Conservation (phyloP, 1,140 invertebrate genomes). For the Pygmarrhopalites habei region DNA sequence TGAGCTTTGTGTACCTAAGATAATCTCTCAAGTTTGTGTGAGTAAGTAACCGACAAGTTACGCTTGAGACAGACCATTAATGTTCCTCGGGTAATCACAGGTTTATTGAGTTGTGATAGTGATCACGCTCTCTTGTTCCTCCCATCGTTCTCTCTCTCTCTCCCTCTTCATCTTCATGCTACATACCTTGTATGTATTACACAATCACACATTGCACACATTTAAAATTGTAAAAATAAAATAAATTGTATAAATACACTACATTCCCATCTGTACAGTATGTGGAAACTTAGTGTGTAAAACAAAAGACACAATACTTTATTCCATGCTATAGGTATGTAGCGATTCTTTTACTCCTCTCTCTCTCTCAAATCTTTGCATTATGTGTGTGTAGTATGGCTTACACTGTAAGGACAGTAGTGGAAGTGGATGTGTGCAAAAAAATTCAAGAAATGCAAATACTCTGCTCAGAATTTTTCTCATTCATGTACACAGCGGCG, state of each 20-base stretch:
- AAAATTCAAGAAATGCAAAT: background rate
- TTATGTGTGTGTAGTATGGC: no score
- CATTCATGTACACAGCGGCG: background rate
- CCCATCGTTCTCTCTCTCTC: background rate
- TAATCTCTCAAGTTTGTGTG: slow-evolving; percentile 9
- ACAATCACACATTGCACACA: no score
- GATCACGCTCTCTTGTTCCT: slow-evolving; percentile 21
- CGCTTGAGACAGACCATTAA: slow-evolving; percentile 24
- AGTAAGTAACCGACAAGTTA: slow-evolving; percentile 25
- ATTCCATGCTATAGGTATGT: no score
- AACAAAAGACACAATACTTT: no score
- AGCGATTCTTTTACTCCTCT: no score
- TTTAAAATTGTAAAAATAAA: no score
- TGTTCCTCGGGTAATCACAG: slow-evolving; percentile 23
- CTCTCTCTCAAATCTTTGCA: no score
- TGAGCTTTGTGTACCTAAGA: background rate
- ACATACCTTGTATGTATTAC: background rate
- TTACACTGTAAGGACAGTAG: no score
- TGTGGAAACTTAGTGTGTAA: no score
- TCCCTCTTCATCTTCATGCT: background rate
- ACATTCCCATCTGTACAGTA: no score
- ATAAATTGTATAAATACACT: no score
- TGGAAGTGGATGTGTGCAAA: no score
- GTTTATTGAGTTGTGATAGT: slow-evolving; percentile 29
- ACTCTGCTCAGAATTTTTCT: background rate